Evolutionary conservation across 2,888 invertebrate species (phyloP), one percentile per base, ranked within the genome.

Genomic region (Watsonalla binaria): DNA sequence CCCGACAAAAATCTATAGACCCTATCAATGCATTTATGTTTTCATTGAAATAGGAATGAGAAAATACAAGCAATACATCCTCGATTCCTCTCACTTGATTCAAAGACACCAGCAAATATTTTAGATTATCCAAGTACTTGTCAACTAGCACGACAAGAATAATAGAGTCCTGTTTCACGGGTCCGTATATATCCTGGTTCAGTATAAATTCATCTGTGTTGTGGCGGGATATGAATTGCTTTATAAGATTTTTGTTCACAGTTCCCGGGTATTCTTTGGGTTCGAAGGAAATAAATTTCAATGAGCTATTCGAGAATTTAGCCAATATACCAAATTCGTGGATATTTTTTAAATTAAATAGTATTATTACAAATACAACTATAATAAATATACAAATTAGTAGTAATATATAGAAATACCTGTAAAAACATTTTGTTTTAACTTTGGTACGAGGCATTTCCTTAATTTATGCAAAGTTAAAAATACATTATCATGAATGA

Each of bases 1-100:
- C 78, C 45, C 78, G 71, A 60, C 79, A 75, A 61, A 80, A 84
- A 54, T 82, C 74, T 58, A 84, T 78, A n/a, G 56, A 59, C 49
- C 56, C 59, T 55, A 84, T 70, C 34, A 78, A 55, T 39, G 53
- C 59, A 51, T 78, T 76, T 11, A 78, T 47, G 42, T 70, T 68
- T 46, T 71, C 69, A 54, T 84, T 79, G 53, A 66, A 76, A 58
- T 65, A 63, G 6, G 70, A 72, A 65, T 84, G 84, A 0, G 83
- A 82, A 63, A 86, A 83, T 57, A 86, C 75, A 42, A 86, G 47
- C 34, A 86, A 56, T 0, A 66, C 58, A 34, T 80, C 71, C 46
- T 80, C 70, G 49, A 86, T 82, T 7, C 82, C 85, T 51, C 53
- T 53, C 6, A 79, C 58, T 51, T 73, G 63, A 5, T 73, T 62